Base-by-base conservation (phyloP, 2,888 invertebrate species). In the Scaptomyza tumidula region DNA sequence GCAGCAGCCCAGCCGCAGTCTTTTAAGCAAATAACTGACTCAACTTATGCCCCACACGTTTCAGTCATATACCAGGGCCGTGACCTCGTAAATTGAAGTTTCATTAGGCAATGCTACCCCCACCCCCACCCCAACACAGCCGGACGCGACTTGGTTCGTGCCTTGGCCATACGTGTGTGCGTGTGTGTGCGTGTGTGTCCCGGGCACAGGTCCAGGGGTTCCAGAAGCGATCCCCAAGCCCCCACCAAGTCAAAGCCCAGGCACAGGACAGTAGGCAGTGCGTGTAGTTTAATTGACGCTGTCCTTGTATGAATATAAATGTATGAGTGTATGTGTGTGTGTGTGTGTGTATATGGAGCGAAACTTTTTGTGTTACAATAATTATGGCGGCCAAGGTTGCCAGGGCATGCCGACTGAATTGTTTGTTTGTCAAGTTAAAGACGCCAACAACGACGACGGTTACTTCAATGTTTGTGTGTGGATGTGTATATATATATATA, bases 41-140 rank as follows among this genome's bases (percentile, higher is more conserved):
- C 63, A 88, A 86, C 83, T 84, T 88, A 80, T 88, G 88, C 78
- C 81, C 66, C 84, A 88, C 83, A 83, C 88, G 83, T 88, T 86
- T 84, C 58, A 78, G 81, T 65, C 88, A 70, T 86, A 76, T 70
- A 74, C 35, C 16, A 41, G 37, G 80, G 84, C 88, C 88, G 87
- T 86, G 87, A 88, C 83, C 88, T 83, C 83, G 83, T 83, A 88
- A 83, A 83, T 83, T 83, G 83, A 83, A 83, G 83, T 83, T 83
- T 83, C 88, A 83, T 83, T 83, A 83, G 84, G 71, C 65, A 66
- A 59, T 41, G 39, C 37, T 57, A 44, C 37, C 14, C 31, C n/a
- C 31, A 24, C 33, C 57, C 10, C 7, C 7, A 7, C 13, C 35
- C 29, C 19, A 3, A 27, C 27, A 6, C 6, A 27, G 69, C 66